These are phyloP conservation scores for Stegodyphus dumicola DNA, from an alignment of 1,140 invertebrate genomes.

Conservation along the genomic window DNA sequence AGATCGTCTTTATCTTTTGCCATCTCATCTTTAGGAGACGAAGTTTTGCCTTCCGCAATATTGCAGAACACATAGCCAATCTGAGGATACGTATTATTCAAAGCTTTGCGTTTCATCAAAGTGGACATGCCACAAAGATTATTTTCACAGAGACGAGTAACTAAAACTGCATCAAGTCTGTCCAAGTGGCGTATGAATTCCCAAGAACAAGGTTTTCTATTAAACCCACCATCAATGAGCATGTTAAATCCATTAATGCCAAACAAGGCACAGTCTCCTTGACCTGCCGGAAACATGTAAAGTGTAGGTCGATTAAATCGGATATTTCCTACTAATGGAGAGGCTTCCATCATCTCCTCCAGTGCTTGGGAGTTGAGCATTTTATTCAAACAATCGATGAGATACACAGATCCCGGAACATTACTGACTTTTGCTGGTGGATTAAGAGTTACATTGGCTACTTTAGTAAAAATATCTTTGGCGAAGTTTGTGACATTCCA, in stretches of 20 bases:
- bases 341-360: slow-evolving; percentile 86
- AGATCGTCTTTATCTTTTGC: slow-evolving; percentile 81
- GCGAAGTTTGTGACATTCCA: slow-evolving; percentile 81
- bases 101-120: slow-evolving; percentile 79
- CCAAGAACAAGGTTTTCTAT: slow-evolving; percentile 95
- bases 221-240: slow-evolving; percentile 95
- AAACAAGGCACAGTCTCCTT: slow-evolving; percentile 95
- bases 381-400: slow-evolving; percentile 70
- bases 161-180: slow-evolving; percentile 90
- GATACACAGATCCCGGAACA: slow-evolving; percentile 79
- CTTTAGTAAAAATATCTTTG: slow-evolving; percentile 78
- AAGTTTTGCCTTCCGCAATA: slow-evolving; percentile 73
- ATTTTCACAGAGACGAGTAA: slow-evolving; percentile 91
- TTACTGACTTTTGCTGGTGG: slow-evolving; percentile 82
- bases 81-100: slow-evolving; percentile 87
- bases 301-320: slow-evolving; percentile 94
- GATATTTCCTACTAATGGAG: slow-evolving; percentile 96
- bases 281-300: slow-evolving; percentile 96
- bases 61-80: slow-evolving; percentile 97
- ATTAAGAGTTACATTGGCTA: slow-evolving; percentile 77
- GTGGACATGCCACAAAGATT: slow-evolving; percentile 88
- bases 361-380: slow-evolving; percentile 70
- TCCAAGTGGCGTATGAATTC: slow-evolving; percentile 95
- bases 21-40: slow-evolving; percentile 68
- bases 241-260: slow-evolving; percentile 98